Percentiles rank a stretch among this genome's conserved stretches.
Evolutionary conservation across 2,888 invertebrate genomes (phyloP).

Genomic region (Dynastes maya): DNA sequence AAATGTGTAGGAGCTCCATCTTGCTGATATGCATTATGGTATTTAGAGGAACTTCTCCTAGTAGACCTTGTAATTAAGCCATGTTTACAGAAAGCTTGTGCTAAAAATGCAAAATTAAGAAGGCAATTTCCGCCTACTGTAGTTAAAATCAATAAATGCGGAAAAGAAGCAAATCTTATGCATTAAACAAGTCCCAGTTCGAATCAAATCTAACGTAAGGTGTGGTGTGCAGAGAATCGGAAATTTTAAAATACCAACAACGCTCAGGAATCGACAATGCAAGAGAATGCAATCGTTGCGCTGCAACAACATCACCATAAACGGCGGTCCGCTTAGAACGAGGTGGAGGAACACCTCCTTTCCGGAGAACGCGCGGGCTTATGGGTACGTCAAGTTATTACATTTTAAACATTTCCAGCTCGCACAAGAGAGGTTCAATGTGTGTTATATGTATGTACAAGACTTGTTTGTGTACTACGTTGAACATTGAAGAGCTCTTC

Average conservation of each 20-base stretch:
- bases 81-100: no score
- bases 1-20: no score
- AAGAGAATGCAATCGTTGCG: slow-evolving; percentile 35
- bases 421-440: slow-evolving; percentile 11
- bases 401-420: slow-evolving; percentile 30
- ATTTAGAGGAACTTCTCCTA: no score
- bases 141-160: background rate
- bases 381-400: slow-evolving; percentile 24
- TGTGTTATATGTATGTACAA: slow-evolving; percentile 6
- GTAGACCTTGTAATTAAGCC: no score
- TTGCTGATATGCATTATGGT: no score
- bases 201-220: slow-evolving; percentile 26
- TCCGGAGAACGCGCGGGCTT: background rate
- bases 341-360: slow-evolving; percentile 11
- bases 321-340: slow-evolving; percentile 33
- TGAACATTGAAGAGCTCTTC: background rate
- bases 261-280: slow-evolving; percentile 30
- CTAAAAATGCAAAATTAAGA: no score
- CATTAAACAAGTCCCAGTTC: background rate
- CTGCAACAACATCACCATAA: slow-evolving; percentile 38
- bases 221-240: slow-evolving; percentile 35
- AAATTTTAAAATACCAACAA: slow-evolving; percentile 37
- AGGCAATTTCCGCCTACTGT: no score
- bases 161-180: background rate
- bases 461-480: background rate